Conservation (phyloP, 2,113 vertebrate genomes). For the Microcebus jonahi region DNA sequence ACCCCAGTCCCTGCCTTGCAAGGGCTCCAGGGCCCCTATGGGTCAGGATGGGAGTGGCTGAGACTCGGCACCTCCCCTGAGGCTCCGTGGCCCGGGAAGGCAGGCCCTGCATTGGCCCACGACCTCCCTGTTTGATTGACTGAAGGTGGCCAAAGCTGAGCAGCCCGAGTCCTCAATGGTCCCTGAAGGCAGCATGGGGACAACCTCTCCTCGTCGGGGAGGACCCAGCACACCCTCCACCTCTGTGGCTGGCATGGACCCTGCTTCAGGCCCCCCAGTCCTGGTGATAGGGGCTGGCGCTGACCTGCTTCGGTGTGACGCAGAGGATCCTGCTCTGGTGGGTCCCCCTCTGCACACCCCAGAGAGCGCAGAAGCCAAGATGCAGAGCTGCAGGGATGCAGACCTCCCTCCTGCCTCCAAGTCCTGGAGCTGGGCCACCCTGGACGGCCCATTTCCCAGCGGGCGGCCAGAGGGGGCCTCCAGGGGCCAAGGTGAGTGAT, state of each 20-base stretch:
- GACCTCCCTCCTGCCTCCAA: slow-evolving; percentile 1
- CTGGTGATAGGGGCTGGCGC: background rate
- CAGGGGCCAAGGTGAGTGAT: slow-evolving; percentile 67
- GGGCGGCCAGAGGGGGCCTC: slow-evolving; percentile 4
- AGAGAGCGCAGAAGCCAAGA: background rate
- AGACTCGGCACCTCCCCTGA: no score
- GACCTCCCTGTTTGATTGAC: background rate
- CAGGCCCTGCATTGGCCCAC: background rate
- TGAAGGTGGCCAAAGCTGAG: slow-evolving; percentile 81
- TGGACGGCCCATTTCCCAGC: background rate
- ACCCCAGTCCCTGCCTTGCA: background rate
- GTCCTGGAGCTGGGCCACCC: slow-evolving; percentile 7
- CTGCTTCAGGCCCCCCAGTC: background rate
- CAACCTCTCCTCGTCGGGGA: background rate
- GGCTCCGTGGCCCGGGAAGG: background rate
- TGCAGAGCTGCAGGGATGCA: background rate
- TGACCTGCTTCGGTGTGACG: background rate
- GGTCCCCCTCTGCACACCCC: background rate
- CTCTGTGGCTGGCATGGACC: background rate
- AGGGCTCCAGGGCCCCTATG: fast-evolving
- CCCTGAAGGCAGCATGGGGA: background rate
- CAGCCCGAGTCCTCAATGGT: background rate
- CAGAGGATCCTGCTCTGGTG: background rate
- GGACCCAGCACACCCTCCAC: background rate
- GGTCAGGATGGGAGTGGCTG: background rate